A percentile compares a stretch with the other conserved stretches of the same genome.
These are phyloP conservation scores for Cyprinodon tularosa DNA, from an alignment of 2,113 vertebrate species.

Conservation along the genomic window DNA sequence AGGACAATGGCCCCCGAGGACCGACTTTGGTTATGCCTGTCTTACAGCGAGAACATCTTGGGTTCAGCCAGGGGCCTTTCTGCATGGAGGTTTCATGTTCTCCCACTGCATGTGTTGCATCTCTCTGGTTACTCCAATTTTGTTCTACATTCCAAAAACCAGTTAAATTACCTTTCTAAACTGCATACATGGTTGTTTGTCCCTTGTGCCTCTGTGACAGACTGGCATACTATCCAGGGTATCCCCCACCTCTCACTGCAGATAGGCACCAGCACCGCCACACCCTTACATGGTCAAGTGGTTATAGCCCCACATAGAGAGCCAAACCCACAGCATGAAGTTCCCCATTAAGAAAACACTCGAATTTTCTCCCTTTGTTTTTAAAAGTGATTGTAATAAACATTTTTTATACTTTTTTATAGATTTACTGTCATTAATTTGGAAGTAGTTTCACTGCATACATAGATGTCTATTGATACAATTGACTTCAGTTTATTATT, in stretches of 20 bases:
- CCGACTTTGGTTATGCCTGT: neutral
- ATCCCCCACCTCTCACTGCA: too few species aligned
- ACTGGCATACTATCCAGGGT: too few species aligned
- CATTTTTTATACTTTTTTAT: neutral
- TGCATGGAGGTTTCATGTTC: neutral
- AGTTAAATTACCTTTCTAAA: too few species aligned
- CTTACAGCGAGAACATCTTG: neutral
- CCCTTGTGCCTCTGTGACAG: too few species aligned
- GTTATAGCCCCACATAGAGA: too few species aligned
- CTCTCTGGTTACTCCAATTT: neutral
- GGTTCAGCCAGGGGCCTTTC: neutral
- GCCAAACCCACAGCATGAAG: too few species aligned
- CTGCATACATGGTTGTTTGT: too few species aligned
- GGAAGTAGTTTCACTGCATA: neutral
- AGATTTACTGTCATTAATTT: neutral
- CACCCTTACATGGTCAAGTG: too few species aligned
- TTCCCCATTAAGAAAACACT: neutral
- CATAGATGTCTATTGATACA: neutral
- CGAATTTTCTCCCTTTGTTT: neutral
- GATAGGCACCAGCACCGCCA: too few species aligned
- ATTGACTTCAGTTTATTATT: neutral
- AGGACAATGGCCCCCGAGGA: too few species aligned
- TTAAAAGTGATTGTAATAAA: neutral
- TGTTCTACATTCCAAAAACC: neutral
- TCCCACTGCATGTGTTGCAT: neutral